Evolutionary conservation across 1,140 invertebrate species (phyloP).

Genomic region (Coboldia fuscipes): DNA sequence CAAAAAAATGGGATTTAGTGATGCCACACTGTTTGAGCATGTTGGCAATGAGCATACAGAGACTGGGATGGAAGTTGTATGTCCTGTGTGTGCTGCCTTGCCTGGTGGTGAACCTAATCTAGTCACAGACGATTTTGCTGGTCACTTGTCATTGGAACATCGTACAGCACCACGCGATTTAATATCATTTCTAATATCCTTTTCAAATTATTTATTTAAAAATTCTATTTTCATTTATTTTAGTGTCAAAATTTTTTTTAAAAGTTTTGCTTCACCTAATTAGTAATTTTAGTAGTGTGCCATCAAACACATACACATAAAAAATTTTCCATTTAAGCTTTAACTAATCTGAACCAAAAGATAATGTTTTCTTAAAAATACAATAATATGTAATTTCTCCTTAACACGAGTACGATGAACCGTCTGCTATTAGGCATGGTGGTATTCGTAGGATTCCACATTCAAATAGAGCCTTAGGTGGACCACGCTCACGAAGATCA

Average conservation of each 20-base stretch:
- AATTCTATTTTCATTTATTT: not conserved
- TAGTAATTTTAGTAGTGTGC: not conserved
- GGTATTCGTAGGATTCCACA: slow-evolving; percentile 70
- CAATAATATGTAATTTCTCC: slow-evolving; percentile 21
- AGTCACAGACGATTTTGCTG: slow-evolving; percentile 92
- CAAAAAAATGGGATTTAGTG: slow-evolving; percentile 87
- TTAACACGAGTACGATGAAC: slow-evolving; percentile 60
- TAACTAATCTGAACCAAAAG: no score
- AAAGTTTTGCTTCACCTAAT: not conserved
- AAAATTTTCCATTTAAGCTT: no score
- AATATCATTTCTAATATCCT: slow-evolving; percentile 66
- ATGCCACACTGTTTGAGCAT: slow-evolving; percentile 78
- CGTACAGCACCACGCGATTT: slow-evolving; percentile 65
- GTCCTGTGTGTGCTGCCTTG: slow-evolving; percentile 87
- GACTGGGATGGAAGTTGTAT: slow-evolving; percentile 41
- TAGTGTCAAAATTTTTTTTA: not conserved
- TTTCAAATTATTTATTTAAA: slow-evolving; percentile 14
- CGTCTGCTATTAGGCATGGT: slow-evolving; percentile 54
- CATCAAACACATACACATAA: not conserved
- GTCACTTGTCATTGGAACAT: slow-evolving; percentile 88
- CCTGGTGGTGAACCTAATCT: slow-evolving; percentile 93
- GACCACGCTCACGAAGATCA: slow-evolving; percentile 48
- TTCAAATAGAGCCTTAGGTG: slow-evolving; percentile 50
- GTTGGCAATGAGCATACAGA: slow-evolving; percentile 39
- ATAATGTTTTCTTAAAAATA: no score